These are phyloP conservation scores for Trinectes maculatus DNA, from an alignment of 2,113 vertebrate genomes.

Conservation along the genomic window DNA sequence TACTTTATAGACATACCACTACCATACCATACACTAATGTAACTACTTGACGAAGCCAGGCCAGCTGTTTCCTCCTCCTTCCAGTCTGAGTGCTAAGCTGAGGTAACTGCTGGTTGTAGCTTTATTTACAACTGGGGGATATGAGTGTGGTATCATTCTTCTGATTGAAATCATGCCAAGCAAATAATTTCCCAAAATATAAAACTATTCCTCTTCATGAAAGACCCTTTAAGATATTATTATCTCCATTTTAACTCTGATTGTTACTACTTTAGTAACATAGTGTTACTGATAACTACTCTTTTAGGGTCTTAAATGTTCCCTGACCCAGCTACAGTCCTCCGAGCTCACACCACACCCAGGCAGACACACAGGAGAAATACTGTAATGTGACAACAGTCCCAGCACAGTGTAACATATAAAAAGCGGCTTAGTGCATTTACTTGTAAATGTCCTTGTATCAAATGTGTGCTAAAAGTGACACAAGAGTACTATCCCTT, in stretches of 20 bases:
- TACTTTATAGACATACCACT: not conserved
- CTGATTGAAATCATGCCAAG: not conserved
- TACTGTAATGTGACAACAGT: conserved; percentile 19
- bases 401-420: conserved; percentile 23
- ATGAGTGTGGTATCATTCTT: not conserved
- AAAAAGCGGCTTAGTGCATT: conserved; percentile 68
- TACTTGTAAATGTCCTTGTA: conserved; percentile 34
- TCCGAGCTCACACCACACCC: no score
- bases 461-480: conserved; percentile 26
- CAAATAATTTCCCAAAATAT: not conserved
- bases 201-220: not conserved
- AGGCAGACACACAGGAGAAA: conserved; percentile 34
- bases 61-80: not conserved
- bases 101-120: not conserved
- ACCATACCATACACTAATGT: not conserved
- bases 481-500: conserved; percentile 69
- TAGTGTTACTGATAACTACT: no score
- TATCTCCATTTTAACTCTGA: no score
- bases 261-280: no score
- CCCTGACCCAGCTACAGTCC: conserved; percentile 1
- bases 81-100: not conserved
- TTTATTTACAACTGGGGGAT: not conserved
- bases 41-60: not conserved
- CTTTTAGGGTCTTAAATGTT: conserved; percentile 24
- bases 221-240: no score